Base-by-base conservation (phyloP, 1,140 invertebrate genomes). In the Drosophila kurseongensis region DNA sequence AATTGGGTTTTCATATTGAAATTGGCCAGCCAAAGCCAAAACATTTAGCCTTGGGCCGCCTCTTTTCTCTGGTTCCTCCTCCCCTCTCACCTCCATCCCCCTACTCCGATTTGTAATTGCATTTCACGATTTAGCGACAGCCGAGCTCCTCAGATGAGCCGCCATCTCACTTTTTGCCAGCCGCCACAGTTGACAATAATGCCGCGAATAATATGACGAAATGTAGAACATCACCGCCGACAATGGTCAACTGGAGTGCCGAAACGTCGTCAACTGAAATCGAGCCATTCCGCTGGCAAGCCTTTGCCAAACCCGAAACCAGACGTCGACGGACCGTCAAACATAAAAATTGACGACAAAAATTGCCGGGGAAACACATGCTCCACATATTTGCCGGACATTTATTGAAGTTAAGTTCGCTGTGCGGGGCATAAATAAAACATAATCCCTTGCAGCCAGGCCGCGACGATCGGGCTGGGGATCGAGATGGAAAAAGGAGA, bases 331-430 rank as follows among this genome's bases (percentile, higher is more conserved):
- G 47, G 57, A 71, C 60, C 62, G 75, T 81, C 74, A 90, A 90
- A 78, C 77, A 84, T 91, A 91, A 86, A 91, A 91, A 91, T 91
- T 86, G 80, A 91, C 90, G 90, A 91, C 90, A 84, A 86, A 90
- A 90, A 90, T 91, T 88, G 89, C 75, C 75, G 80, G 80, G 83
- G 90, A 72, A 91, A 91, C 90, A 91, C 90, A 91, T 91, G 90
- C 90, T 91, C 91, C 90, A 91, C 90, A 91, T 91, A 91, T 91
- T 91, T 91, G 90, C 84, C 79, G 88, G 90, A 91, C 90, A 91
- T 91, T 91, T 91, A 91, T 91, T 91, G 91, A 89, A 91, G 90
- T 91, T 91, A 91, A 91, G 88, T 91, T 91, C 78, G 81, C 78
- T 78, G 72, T 75, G 76, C 65, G 78, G 77, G 71, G 77, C 90